These are phyloP conservation scores for Alosa sapidissima DNA, from an alignment of 2,797 vertebrate species.

Conservation along the genomic window DNA sequence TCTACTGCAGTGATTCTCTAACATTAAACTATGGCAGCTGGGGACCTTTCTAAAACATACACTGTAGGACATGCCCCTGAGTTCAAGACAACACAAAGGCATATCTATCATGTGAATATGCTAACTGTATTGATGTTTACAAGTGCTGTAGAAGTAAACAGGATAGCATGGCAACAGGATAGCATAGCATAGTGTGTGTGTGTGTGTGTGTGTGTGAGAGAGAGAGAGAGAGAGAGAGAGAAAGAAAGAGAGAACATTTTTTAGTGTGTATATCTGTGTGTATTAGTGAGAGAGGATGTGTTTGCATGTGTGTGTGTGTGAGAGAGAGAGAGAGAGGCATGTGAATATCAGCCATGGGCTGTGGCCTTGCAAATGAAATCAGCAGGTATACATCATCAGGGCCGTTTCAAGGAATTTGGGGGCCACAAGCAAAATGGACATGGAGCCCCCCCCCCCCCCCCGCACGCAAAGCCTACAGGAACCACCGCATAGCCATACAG, in stretches of 20 bases:
- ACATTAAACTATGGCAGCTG: background rate
- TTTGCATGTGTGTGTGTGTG: too few relatives aligned
- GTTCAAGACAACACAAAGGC: background rate
- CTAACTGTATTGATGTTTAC: background rate
- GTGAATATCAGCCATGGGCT: background rate
- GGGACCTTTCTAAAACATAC: background rate
- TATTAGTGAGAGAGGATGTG: too few relatives aligned
- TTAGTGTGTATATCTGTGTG: too few relatives aligned
- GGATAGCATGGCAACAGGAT: too few relatives aligned
- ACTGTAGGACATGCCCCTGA: background rate
- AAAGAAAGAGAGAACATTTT: too few relatives aligned
- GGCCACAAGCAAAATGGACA: too few relatives aligned
- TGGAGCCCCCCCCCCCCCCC: too few relatives aligned
- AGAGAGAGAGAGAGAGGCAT: background rate
- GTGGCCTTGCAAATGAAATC: background rate
- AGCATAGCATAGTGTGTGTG: background rate
- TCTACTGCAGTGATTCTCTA: background rate
- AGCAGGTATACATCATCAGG: background rate
- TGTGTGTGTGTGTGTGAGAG: too few relatives aligned
- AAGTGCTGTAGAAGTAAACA: background rate
- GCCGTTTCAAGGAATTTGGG: too few relatives aligned
- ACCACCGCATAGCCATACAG: too few relatives aligned
- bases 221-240: too few relatives aligned
- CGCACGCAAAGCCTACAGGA: too few relatives aligned
- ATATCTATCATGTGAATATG: background rate